Percentiles rank a stretch among this genome's conserved stretches.
phyloP scores from a whole-genome alignment of 2,888 invertebrate genomes.

The Euspilapteryx auroguttella region DNA sequence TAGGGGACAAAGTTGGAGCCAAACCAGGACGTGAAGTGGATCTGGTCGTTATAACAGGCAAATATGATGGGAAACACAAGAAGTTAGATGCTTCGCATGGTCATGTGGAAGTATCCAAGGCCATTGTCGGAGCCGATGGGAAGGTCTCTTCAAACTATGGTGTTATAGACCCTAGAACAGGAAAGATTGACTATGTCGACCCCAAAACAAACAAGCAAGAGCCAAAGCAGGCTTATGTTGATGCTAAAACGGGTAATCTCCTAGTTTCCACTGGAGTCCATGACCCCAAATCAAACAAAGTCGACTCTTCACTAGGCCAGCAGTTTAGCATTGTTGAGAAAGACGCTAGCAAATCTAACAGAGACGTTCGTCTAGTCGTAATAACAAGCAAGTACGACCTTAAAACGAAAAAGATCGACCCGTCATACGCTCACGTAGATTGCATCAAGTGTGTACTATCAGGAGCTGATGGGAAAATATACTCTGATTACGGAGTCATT shows the following conservation, averaged over 20 bases:
- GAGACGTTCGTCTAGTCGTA: conserved; percentile 59
- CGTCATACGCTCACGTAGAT: conserved; percentile 53
- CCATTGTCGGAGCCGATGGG: conserved; percentile 59
- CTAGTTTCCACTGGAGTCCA: conserved; percentile 64
- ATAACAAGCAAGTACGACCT: conserved; percentile 64
- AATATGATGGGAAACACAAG: conserved; percentile 62
- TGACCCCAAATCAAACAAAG: conserved; percentile 68
- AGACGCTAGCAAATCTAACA: conserved; percentile 67
- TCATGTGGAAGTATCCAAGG: conserved; percentile 61
- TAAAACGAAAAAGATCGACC: conserved; percentile 49
- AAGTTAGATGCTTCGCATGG: conserved; percentile 46
- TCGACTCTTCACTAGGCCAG: conserved; percentile 68
- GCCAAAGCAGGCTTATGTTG: conserved; percentile 68
- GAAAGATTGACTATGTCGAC: conserved; percentile 64
- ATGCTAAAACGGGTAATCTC: conserved; percentile 69
- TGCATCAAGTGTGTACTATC: conserved; percentile 47
- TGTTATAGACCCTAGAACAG: conserved; percentile 65
- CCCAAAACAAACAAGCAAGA: conserved; percentile 67
- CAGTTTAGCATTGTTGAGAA: conserved; percentile 68
- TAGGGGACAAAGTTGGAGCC: conserved; percentile 50
- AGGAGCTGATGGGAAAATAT: conserved; percentile 66
- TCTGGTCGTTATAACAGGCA: conserved; percentile 62
- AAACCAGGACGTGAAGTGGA: conserved; percentile 56
- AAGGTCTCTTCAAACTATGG: conserved; percentile 66
- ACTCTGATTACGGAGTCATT: conserved; percentile 63